Conservation (phyloP, 2,113 vertebrate species). For the Calyptomena viridis region DNA sequence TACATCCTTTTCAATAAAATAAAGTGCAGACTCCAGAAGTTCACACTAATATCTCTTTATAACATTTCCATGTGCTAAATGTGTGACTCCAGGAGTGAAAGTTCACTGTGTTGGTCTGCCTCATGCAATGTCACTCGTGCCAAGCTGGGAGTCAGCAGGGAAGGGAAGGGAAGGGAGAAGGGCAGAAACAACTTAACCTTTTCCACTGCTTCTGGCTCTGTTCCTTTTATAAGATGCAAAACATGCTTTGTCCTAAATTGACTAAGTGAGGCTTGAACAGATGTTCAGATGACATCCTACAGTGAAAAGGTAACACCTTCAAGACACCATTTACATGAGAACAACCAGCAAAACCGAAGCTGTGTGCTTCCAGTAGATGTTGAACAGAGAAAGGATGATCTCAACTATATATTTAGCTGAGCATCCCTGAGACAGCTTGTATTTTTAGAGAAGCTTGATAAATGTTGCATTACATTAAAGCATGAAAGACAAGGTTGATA, state of each 20-base stretch:
- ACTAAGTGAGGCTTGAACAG: background rate
- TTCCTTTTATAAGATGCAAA: background rate
- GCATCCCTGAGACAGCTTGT: conserved; percentile 39
- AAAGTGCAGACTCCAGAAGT: background rate
- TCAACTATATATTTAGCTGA: conserved; percentile 57
- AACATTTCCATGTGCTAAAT: accelerated
- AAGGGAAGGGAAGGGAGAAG: background rate
- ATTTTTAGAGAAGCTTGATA: conserved; percentile 60
- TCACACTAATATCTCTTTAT: background rate
- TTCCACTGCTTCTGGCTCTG: background rate
- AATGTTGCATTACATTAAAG: conserved; percentile 51
- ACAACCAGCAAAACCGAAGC: background rate
- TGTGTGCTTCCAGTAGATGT: background rate
- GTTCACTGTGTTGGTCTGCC: background rate
- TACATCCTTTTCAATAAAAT: background rate
- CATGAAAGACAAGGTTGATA: background rate
- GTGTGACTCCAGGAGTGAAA: background rate
- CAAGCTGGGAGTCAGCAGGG: background rate
- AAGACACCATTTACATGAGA: background rate
- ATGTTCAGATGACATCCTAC: background rate
- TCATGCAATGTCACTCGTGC: background rate
- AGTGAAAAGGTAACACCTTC: background rate
- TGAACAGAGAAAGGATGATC: conserved; percentile 26
- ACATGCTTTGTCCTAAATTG: background rate
- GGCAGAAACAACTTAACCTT: background rate